Evolutionary conservation across 2,888 invertebrate genomes (phyloP).

Genomic region (Leptinotarsa tumamoca): DNA sequence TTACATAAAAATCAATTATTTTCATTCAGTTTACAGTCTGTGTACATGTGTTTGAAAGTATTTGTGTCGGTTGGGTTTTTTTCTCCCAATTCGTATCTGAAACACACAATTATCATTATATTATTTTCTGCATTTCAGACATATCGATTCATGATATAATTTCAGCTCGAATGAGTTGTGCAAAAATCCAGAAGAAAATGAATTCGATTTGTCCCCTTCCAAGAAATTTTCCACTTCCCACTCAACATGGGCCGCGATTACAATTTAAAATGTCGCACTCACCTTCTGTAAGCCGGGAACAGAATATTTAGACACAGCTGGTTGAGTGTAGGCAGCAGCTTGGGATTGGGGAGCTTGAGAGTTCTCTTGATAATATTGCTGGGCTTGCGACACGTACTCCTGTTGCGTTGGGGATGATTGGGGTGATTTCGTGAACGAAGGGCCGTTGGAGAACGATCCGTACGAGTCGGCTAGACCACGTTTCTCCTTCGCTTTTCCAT

Average conservation of each 20-base stretch:
- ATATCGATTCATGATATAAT: too few species aligned
- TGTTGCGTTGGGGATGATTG: slow-evolving; percentile 38
- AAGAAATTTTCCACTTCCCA: background rate
- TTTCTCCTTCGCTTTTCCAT: slow-evolving; percentile 45
- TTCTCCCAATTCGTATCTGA: too few species aligned
- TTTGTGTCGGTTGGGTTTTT: too few species aligned
- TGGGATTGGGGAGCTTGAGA: slow-evolving; percentile 39
- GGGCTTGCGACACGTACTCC: slow-evolving; percentile 43
- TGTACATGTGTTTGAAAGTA: too few species aligned
- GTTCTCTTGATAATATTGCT: slow-evolving; percentile 48
- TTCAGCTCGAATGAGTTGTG: too few species aligned
- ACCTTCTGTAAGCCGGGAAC: slow-evolving; percentile 24
- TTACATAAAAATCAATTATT: too few species aligned
- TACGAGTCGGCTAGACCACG: slow-evolving; percentile 35
- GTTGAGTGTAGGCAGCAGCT: slow-evolving; percentile 34
- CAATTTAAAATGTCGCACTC: slow-evolving; percentile 11
- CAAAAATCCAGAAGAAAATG: background rate
- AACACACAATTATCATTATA: too few species aligned
- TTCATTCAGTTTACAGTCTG: too few species aligned
- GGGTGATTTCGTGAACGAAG: slow-evolving; percentile 32
- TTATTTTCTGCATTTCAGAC: too few species aligned
- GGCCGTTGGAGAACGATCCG: slow-evolving; percentile 6
- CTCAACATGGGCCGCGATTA: background rate
- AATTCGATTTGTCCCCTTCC: slow-evolving; percentile 1
- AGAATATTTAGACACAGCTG: slow-evolving; percentile 31